Base-by-base conservation (phyloP, 2,113 vertebrate species). In the Apistogramma diplotaenia region DNA sequence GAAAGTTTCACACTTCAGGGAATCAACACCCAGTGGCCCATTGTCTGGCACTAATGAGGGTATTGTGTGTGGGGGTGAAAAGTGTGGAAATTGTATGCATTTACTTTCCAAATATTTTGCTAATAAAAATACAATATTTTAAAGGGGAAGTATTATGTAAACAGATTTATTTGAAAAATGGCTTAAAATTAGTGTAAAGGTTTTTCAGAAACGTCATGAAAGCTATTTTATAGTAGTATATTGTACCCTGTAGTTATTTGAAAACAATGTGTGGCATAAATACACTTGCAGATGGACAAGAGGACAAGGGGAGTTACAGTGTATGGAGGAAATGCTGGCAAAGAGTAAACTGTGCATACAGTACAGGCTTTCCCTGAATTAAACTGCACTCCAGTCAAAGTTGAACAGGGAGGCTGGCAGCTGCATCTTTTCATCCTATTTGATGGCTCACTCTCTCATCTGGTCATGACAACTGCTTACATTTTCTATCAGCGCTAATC, bases 21-120 rank as follows among this genome's bases (percentile, higher is more conserved):
- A 85, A 61, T 89, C 74, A 74, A 84, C 49, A 83, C 57, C 73
- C 76, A 72, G 78, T 61, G 61, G 87, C 79, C 81, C 61, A 79
- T 89, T 82, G 79, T 83, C 79, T 85, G 78, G 4, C 82, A 85
- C 59, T 85, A 88, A 88, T 89, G 78, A 90, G 75, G 35, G 5
- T 57, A 82, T 57, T 91, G 23, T 81, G 61, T 79, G 77, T 73
- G 67, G 65, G 40, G 25, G 4, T 16, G 2, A 51, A 19, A 51
- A n/a, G 43, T 25, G 62, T 65, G 56, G 72, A 74, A 84, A 57
- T 54, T 46, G 7, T 58, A 13, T 15, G 37, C 37, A 25, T 81
- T 82, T 21, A 3, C 49, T 70, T 79, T 65, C 7, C 5, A 37
- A 58, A 21, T n/a, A 4, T 25, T 51, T 56, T 46, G 5, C 2